These are phyloP conservation scores for Heteractis magnifica DNA, from an alignment of 92 coral and sea anemone species.

Conservation along the genomic window DNA sequence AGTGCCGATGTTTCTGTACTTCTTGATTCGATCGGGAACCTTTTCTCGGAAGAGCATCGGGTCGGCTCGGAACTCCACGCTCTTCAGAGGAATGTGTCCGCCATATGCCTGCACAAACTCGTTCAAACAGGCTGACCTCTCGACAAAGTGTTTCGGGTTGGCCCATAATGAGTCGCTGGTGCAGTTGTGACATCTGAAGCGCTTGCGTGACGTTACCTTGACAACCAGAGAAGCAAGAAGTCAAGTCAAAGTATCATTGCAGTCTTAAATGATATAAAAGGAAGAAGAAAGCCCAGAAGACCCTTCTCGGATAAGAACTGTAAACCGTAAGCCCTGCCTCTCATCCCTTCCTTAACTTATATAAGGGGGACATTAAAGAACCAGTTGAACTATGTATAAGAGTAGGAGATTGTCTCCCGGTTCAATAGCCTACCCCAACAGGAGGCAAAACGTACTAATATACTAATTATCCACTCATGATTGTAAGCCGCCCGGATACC, in stretches of 20 bases:
- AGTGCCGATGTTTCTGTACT: slow-evolving; percentile 76
- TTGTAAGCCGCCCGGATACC: too few relatives aligned
- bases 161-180: slow-evolving; percentile 87
- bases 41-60: slow-evolving; percentile 89
- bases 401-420: too few relatives aligned
- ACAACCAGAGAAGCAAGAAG: neutral
- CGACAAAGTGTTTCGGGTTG: slow-evolving; percentile 84
- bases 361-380: too few relatives aligned
- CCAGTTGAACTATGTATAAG: too few relatives aligned
- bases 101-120: slow-evolving; percentile 83
- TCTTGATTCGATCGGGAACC: slow-evolving; percentile 73
- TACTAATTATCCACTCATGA: too few relatives aligned
- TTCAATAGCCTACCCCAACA: too few relatives aligned
- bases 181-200: slow-evolving; percentile 89
- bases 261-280: too few relatives aligned
- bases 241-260: neutral
- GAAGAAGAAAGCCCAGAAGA: too few relatives aligned
- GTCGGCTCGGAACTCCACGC: slow-evolving; percentile 95
- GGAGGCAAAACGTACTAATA: too few relatives aligned
- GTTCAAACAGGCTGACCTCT: slow-evolving; percentile 87
- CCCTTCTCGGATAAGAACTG: too few relatives aligned
- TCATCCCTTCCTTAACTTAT: too few relatives aligned
- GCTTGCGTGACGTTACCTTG: slow-evolving; percentile 94
- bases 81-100: slow-evolving; percentile 81
- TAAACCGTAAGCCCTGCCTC: too few relatives aligned